Evolutionary conservation across 2,888 invertebrate species (phyloP).

Genomic region (Ochropleura leucogaster): DNA sequence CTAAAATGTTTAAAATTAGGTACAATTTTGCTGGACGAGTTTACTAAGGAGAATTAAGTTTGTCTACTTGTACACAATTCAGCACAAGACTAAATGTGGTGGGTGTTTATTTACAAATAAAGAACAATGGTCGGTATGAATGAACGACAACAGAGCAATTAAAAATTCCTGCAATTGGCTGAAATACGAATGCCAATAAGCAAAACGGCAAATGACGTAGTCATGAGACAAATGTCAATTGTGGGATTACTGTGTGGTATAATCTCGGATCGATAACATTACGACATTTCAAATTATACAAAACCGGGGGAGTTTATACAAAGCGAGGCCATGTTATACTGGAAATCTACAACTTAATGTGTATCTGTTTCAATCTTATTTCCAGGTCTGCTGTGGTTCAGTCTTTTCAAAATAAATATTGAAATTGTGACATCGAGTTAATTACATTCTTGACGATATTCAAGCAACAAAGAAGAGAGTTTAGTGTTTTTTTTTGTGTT

Average conservation of each 20-base stretch:
- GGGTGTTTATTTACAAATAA: neutral
- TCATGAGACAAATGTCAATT: neutral
- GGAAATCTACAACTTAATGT: too few relatives aligned
- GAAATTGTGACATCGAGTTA: neutral
- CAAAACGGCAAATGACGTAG: neutral
- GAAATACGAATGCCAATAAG: neutral
- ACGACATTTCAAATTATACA: too few relatives aligned
- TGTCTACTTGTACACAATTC: neutral
- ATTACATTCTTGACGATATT: neutral
- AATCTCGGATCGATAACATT: neutral
- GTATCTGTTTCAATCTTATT: neutral
- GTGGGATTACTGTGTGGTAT: neutral
- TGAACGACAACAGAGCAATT: neutral
- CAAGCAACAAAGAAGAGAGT: neutral
- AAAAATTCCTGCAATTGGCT: neutral
- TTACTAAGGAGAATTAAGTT: neutral
- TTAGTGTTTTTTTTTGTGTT: neutral
- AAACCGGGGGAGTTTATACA: too few relatives aligned
- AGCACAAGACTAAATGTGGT: neutral
- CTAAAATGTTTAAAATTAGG: neutral
- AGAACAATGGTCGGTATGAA: neutral
- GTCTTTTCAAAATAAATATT: neutral
- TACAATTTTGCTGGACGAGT: neutral
- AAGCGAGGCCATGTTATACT: too few relatives aligned
- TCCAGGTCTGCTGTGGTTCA: neutral